A percentile compares a stretch with the other conserved stretches of the same genome.
phyloP scores from a whole-genome alignment of 2,888 invertebrate genomes.

The Lasius fuliginosus region DNA sequence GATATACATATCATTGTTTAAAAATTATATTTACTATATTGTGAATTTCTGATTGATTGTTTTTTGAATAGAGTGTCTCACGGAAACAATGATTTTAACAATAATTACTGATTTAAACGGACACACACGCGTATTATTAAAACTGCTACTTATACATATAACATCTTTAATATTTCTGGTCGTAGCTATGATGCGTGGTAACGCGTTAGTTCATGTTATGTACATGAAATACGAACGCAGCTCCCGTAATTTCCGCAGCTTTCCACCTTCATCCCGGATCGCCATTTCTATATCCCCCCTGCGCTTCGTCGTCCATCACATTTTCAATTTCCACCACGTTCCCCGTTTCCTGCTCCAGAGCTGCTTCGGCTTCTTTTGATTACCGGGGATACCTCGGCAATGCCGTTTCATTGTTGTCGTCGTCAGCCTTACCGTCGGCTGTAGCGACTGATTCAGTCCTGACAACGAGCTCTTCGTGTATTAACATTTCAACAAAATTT shows the following conservation, averaged over 20 bases:
- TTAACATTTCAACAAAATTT: neutral
- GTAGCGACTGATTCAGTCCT: constrained; percentile 21
- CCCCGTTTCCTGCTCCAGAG: constrained; percentile 83
- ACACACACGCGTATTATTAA: neutral
- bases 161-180: neutral
- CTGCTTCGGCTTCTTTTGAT: constrained; percentile 58
- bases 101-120: neutral
- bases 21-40: neutral
- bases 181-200: constrained; percentile 10
- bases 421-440: constrained; percentile 45
- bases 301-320: constrained; percentile 81
- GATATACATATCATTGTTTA: neutral
- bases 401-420: constrained; percentile 59
- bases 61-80: neutral
- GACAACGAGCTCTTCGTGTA: neutral
- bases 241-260: constrained; percentile 75
- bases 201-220: constrained; percentile 65
- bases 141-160: neutral
- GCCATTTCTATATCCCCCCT: constrained; percentile 71
- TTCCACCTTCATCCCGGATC: constrained; percentile 73
- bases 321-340: constrained; percentile 86
- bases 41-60: neutral
- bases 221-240: constrained; percentile 68
- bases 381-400: constrained; percentile 50
- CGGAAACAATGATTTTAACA: neutral